Conservation (phyloP, 2,888 invertebrate species). For the Pseudococcus longispinus region DNA sequence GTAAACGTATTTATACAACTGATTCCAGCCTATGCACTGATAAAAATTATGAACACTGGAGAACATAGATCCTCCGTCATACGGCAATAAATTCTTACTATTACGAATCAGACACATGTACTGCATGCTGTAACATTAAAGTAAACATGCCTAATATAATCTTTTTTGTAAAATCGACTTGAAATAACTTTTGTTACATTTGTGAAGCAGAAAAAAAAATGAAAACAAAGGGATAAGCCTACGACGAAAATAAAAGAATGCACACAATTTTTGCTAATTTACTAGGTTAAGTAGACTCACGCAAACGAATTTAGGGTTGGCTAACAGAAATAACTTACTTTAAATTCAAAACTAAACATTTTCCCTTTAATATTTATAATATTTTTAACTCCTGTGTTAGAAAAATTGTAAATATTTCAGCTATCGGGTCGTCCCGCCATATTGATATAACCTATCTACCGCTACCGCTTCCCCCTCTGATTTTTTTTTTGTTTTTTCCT, state of each 20-base stretch:
- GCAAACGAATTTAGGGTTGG: background rate
- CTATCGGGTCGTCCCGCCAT: slow-evolving; percentile 60
- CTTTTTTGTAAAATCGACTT: background rate
- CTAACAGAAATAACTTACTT: background rate
- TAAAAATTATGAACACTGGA: slow-evolving; percentile 53
- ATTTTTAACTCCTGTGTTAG: background rate
- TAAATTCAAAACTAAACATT: background rate
- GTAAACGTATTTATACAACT: slow-evolving; percentile 48
- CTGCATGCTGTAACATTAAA: slow-evolving; percentile 18
- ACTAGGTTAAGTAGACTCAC: background rate
- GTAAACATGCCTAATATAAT: background rate
- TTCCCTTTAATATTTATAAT: background rate
- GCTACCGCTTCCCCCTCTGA: slow-evolving; percentile 36
- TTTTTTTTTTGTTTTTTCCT: slow-evolving; percentile 36
- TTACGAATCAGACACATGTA: background rate
- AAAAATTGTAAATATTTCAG: slow-evolving; percentile 58
- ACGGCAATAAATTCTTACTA: background rate
- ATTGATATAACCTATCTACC: slow-evolving; percentile 59
- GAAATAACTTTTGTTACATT: background rate
- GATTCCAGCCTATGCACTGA: slow-evolving; percentile 33
- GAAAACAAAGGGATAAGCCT: slow-evolving; percentile 53
- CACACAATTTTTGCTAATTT: background rate
- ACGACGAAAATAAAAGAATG: slow-evolving; percentile 49
- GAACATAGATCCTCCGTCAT: slow-evolving; percentile 52
- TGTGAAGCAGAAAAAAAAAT: slow-evolving; percentile 21